phyloP scores from a whole-genome alignment of 2,888 invertebrate species.

The Scrobipalpa atriplicella region DNA sequence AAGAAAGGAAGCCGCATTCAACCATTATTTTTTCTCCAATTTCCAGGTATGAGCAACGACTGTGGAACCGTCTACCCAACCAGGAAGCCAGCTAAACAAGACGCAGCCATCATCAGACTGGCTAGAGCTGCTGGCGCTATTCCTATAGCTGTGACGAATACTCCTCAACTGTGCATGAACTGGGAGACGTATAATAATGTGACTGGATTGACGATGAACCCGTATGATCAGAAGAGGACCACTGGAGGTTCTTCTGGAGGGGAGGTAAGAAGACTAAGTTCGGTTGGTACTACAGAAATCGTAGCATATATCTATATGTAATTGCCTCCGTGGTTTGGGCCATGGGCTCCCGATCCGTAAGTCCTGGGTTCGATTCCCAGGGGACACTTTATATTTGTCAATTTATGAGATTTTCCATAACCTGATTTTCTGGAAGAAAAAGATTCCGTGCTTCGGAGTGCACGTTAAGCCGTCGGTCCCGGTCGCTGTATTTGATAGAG shows the following conservation, averaged over 20 bases:
- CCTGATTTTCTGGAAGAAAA: too few species aligned
- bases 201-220: slow-evolving; percentile 93
- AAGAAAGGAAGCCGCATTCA: neutral
- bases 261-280: slow-evolving; percentile 78
- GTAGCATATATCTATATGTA: too few species aligned
- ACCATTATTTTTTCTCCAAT: slow-evolving; percentile 11
- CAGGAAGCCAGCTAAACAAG: slow-evolving; percentile 85
- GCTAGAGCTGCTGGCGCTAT: slow-evolving; percentile 92
- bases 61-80: slow-evolving; percentile 85
- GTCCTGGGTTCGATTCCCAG: too few species aligned
- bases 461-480: too few species aligned
- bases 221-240: slow-evolving; percentile 91
- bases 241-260: slow-evolving; percentile 96
- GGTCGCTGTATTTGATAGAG: too few species aligned
- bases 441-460: too few species aligned
- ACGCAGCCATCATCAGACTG: slow-evolving; percentile 88
- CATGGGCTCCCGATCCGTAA: too few species aligned
- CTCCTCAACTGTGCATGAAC: slow-evolving; percentile 95
- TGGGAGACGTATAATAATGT: slow-evolving; percentile 95
- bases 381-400: too few species aligned
- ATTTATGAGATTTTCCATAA: too few species aligned
- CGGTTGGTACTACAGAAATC: too few species aligned
- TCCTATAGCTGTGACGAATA: slow-evolving; percentile 93
- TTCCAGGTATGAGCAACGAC: slow-evolving; percentile 88
- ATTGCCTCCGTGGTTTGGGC: too few species aligned